These are phyloP conservation scores for Seriola aureovittata DNA, from an alignment of 2,113 vertebrate species.

Conservation along the genomic window DNA sequence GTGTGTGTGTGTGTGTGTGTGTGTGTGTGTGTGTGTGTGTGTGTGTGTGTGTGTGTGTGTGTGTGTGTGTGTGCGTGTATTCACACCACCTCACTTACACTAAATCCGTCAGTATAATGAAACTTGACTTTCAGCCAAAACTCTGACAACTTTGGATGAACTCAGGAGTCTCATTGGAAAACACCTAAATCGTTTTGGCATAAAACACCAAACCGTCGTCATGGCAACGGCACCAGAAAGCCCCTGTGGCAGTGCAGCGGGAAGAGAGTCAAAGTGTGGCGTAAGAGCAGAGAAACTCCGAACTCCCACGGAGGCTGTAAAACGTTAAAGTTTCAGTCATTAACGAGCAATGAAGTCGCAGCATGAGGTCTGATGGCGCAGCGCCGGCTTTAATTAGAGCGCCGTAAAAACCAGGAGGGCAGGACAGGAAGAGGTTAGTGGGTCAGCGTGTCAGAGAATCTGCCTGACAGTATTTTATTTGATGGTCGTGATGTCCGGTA, in stretches of 20 bases:
- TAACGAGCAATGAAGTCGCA: slow-evolving; percentile 7
- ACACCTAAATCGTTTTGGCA: background rate
- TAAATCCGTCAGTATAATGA: background rate
- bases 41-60: background rate
- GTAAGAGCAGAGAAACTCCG: background rate
- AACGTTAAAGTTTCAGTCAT: background rate
- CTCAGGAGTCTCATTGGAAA: too few relatives aligned
- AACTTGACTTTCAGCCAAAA: too few relatives aligned
- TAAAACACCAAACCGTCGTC: background rate
- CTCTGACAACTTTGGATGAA: too few relatives aligned
- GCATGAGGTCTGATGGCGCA: too few relatives aligned
- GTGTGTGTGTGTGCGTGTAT: background rate
- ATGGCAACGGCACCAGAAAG: background rate
- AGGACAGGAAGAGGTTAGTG: too few relatives aligned
- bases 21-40: background rate
- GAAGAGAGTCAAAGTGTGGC: too few relatives aligned
- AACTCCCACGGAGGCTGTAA: background rate
- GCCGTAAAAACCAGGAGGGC: too few relatives aligned
- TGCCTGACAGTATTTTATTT: too few relatives aligned
- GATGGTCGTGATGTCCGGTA: too few relatives aligned
- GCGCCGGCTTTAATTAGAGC: too few relatives aligned
- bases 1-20: background rate
- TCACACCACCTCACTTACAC: background rate
- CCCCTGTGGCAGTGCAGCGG: too few relatives aligned
- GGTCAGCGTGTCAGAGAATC: too few relatives aligned